These are phyloP conservation scores for Lethrus apterus DNA, from an alignment of 1,140 invertebrate species.

Conservation along the genomic window DNA sequence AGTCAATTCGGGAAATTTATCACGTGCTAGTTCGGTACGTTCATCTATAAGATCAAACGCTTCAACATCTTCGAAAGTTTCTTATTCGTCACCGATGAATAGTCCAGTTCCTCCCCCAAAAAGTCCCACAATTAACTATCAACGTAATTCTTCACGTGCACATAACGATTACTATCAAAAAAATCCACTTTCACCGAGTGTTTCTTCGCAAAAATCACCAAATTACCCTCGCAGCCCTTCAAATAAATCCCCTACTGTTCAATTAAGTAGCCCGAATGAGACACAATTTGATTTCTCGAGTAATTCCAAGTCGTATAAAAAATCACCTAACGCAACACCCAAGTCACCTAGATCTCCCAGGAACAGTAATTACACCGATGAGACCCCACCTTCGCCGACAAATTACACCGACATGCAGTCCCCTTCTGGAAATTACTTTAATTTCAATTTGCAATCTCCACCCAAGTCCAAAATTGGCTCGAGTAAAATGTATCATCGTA, in stretches of 20 bases:
- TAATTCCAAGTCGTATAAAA: background rate
- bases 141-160: background rate
- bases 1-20: slow-evolving; percentile 3
- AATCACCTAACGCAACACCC: slow-evolving; percentile 11
- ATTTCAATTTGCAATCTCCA: slow-evolving; percentile 30
- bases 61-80: slow-evolving; percentile 8
- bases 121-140: slow-evolving; percentile 5
- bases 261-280: slow-evolving; percentile 1
- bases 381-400: background rate
- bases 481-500: slow-evolving; percentile 9
- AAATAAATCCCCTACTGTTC: slow-evolving; percentile 3
- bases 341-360: slow-evolving; percentile 7
- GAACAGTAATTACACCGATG: slow-evolving; percentile 5
- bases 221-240: background rate
- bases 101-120: slow-evolving; percentile 3
- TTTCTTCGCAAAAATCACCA: slow-evolving; percentile 5
- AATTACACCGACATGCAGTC: slow-evolving; percentile 1
- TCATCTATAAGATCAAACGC: no score
- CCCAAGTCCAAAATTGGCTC: slow-evolving; percentile 23
- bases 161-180: slow-evolving; percentile 9
- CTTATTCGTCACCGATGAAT: slow-evolving; percentile 1
- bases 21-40: background rate
- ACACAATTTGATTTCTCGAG: slow-evolving; percentile 6
- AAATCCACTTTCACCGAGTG: background rate
- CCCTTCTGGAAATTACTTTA: slow-evolving; percentile 10